Conservation (phyloP, 2,888 invertebrate species). For the Microchrysa polita region DNA sequence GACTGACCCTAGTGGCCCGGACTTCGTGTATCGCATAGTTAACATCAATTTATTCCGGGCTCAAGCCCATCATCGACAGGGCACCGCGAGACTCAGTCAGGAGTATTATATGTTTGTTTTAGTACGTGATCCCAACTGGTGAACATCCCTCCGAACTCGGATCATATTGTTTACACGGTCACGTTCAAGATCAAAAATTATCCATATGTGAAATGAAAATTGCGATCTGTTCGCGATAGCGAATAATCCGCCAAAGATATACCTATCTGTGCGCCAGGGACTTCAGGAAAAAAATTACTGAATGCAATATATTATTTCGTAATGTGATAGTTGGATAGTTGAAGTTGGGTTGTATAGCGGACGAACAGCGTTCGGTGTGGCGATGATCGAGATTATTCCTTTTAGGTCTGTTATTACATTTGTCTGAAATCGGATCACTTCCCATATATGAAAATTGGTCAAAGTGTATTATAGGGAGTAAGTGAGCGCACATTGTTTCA, state of each 20-base stretch:
- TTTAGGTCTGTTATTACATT: constrained; percentile 49
- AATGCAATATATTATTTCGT: constrained; percentile 14
- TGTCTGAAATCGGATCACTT: constrained; percentile 48
- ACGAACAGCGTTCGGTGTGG: too few relatives aligned
- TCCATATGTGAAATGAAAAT: constrained; percentile 56
- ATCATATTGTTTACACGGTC: constrained; percentile 52
- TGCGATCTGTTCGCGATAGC: constrained; percentile 49
- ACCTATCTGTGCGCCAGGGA: not conserved
- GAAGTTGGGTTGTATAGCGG: constrained; percentile 24
- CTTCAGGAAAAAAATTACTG: not conserved
- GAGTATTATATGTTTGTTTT: constrained; percentile 51
- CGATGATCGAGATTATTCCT: constrained; percentile 44
- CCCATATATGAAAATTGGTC: constrained; percentile 48
- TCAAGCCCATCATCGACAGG: constrained; percentile 27
- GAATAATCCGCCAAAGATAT: constrained; percentile 10
- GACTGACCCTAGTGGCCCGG: constrained; percentile 31
- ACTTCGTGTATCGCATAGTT: constrained; percentile 43
- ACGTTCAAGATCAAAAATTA: constrained; percentile 51
- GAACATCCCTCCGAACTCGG: constrained; percentile 44
- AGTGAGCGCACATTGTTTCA: too few relatives aligned
- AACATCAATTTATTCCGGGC: constrained; percentile 49
- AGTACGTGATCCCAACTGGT: constrained; percentile 51
- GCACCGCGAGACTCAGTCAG: constrained; percentile 26
- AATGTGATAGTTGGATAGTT: constrained; percentile 36
- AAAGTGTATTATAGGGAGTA: not conserved